Evolutionary conservation across 2,797 vertebrate genomes (phyloP), one percentile per base, ranked within the genome.

Genomic region (Loris lydekkerianus): DNA sequence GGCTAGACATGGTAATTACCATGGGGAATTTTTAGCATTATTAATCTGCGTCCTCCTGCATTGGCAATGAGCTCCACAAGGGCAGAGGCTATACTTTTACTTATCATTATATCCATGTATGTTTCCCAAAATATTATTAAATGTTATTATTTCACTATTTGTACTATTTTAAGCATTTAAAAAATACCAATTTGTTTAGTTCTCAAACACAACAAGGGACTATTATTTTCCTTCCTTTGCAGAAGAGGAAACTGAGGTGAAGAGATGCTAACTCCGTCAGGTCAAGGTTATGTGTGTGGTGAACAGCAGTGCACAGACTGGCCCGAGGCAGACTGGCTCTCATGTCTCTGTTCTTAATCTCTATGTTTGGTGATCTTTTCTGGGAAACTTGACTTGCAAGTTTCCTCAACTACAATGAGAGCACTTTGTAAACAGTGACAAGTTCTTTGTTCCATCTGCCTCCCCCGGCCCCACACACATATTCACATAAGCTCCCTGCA

Each of bases 121-220:
- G 23, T 72, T 89, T 94, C 49, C 46, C 72, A 53, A 65, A 29
- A 25, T 31, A 27, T 73, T 65, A 63, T 58, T 63, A 83, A 75
- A 69, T 40, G 9, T 3, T 76, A 7, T 37, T 69, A 40, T 82
- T 31, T 76, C 34, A 63, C 20, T 43, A 27, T 81, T 46, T 86
- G 53, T 18, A 40, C 17, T 53, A 37, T 61, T 86, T 60, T 53
- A 73, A 70, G 20, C 56, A 86, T 65, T 84, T 92, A 87, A 34
- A 13, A 93, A 67, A 61, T 89, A 86, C 31, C 58, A 75, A 61
- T 72, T 92, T 29, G 20, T 89, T 90, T 84, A 61, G 25, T 91
- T 94, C 63, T 86, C 73, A 86, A n/a, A 86, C 23, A 61, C 43
- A 69, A 9, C 46, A 23, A 29, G 23, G 4, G 43, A 10, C 43